phyloP scores from a whole-genome alignment of 2,888 invertebrate genomes.

The Acleris laterana region DNA sequence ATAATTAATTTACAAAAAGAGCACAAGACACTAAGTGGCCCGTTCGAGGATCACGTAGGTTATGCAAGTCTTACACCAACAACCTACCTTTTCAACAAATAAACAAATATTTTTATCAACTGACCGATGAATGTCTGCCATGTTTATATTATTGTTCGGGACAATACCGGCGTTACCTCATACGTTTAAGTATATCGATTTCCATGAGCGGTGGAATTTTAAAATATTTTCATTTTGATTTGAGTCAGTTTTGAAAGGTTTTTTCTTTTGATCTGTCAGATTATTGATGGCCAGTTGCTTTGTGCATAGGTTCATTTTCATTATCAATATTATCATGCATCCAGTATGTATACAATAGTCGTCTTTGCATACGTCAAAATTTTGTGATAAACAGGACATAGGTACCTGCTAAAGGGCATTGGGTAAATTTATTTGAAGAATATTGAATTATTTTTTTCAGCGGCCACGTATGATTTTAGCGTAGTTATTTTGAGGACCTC shows the following conservation, averaged over 20 bases:
- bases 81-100: constrained; percentile 16
- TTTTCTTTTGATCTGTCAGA: not conserved
- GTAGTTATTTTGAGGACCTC: too few relatives aligned
- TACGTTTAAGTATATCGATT: not conserved
- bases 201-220: constrained; percentile 6
- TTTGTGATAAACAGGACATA: too few relatives aligned
- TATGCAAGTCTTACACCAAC: not conserved
- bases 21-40: not conserved
- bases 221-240: constrained; percentile 4
- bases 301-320: too few relatives aligned
- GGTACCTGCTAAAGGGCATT: too few relatives aligned
- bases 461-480: too few relatives aligned
- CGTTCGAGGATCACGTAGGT: not conserved
- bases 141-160: constrained; percentile 8
- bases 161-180: constrained; percentile 12
- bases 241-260: constrained; percentile 3
- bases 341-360: too few relatives aligned
- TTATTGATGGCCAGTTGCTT: constrained; percentile 1
- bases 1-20: not conserved
- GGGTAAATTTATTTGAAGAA: too few relatives aligned
- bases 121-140: constrained; percentile 13
- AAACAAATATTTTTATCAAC: constrained; percentile 16
- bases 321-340: too few relatives aligned
- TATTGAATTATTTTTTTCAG: too few relatives aligned
- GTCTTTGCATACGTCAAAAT: too few relatives aligned